Evolutionary conservation across 2,113 vertebrate species (phyloP), one percentile per base, ranked within the genome.

Genomic region (Cyprinodon variegatus): DNA sequence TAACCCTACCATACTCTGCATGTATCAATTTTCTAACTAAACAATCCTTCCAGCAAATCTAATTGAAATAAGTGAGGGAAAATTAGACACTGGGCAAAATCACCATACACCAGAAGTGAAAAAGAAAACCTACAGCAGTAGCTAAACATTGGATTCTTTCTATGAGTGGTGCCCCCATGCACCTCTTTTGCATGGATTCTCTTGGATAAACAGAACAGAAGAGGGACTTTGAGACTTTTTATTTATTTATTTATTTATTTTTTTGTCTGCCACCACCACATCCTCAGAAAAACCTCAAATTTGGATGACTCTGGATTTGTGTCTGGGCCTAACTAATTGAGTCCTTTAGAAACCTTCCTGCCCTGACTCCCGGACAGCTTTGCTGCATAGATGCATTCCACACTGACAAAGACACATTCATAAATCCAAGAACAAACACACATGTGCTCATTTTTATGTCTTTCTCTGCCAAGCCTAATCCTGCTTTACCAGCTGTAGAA

Each of bases 311-410:
- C 83, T 7, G 92, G 90, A 91, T 94, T 92, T 93, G 89, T 93
- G 86, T 92, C 86, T 75, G 82, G 85, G 91, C 88, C 92, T 89
- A 94, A 92, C 92, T 93, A 93, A 94, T 93, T 94, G 87, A 93
- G 91, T 88, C 89, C 77, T 88, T 88, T 86, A 88, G 86, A 91
- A 88, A 83, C 85, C 86, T 92, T 75, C 67, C 77, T 87, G 83
- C 83, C 86, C 89, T 86, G 87, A 92, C 88, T 91, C 83, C 84
- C 76, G 87, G 86, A 89, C 79, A 80, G 80, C 39, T 80, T 71
- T 81, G 68, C 84, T 84, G 70, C 37, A 48, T 40, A 84, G 61
- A 68, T 63, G 64, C 63, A 75, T 67, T 77, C 59, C 68, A 81
- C 74, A 74, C 81, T 78, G 67, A 79, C 22, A 74, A 66, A 85